Conservation (phyloP, 2,797 vertebrate species). For the Mycteria americana region DNA sequence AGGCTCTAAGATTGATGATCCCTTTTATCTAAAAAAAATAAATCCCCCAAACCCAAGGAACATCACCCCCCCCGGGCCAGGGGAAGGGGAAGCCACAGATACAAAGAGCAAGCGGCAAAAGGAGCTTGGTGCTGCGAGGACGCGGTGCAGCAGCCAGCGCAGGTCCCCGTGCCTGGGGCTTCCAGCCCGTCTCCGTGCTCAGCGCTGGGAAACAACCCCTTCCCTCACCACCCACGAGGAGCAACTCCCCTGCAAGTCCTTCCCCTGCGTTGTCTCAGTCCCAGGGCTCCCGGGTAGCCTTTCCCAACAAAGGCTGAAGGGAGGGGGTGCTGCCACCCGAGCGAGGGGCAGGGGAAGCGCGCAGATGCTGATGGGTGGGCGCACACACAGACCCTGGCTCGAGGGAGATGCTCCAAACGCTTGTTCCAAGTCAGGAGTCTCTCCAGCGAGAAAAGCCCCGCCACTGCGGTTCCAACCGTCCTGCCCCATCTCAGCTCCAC, state of each 20-base stretch:
- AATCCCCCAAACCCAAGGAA: not conserved
- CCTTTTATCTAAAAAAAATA: not conserved
- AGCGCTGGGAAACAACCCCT: not conserved
- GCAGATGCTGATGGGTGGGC: not conserved
- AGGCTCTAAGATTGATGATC: not conserved
- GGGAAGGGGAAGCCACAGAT: not conserved
- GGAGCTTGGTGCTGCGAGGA: not conserved
- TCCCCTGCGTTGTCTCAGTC: not conserved
- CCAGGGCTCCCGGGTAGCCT: not conserved
- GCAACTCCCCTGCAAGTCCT: not conserved
- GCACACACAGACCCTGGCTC: rapidly evolving
- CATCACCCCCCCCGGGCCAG: rapidly evolving
- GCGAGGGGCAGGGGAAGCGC: not conserved
- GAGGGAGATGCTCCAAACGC: not conserved
- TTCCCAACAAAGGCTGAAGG: not conserved
- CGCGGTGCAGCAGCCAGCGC: rapidly evolving
- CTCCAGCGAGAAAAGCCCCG: not conserved
- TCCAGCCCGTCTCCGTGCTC: not conserved
- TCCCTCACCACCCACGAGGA: not conserved
- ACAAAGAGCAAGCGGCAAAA: not conserved
- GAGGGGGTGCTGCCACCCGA: not conserved
- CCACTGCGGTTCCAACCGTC: not conserved
- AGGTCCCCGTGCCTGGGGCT: not conserved
- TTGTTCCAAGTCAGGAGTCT: not conserved
- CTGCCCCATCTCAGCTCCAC: not conserved